Percentiles rank a stretch among this genome's conserved stretches.
Evolutionary conservation across 1,140 invertebrate genomes (phyloP).

Genomic region (Drosophila mauritiana): DNA sequence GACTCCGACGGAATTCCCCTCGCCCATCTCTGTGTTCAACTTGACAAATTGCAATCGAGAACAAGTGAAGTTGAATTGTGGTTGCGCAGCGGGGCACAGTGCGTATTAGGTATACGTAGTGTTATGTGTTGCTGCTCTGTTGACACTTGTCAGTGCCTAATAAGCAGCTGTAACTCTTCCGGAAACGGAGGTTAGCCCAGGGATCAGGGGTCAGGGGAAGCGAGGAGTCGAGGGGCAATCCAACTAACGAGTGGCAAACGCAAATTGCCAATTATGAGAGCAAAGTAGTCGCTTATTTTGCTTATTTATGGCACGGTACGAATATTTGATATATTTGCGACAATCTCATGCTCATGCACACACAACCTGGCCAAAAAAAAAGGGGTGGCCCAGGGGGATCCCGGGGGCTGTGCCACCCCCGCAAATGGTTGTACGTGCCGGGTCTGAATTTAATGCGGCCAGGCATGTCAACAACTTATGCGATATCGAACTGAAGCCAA

Average conservation of each 20-base stretch:
- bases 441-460: constrained; percentile 68
- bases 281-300: constrained; percentile 67
- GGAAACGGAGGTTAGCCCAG: constrained; percentile 9
- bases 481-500: constrained; percentile 19
- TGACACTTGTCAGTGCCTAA: constrained; percentile 56
- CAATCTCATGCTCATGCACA: constrained; percentile 32
- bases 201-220: too few relatives aligned
- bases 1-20: not conserved
- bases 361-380: constrained; percentile 20
- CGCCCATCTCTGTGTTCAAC: not conserved
- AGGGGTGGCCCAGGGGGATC: too few relatives aligned
- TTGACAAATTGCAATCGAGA: constrained; percentile 27
- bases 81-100: not conserved
- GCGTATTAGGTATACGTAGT: constrained; percentile 35
- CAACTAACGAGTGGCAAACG: constrained; percentile 65
- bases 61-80: constrained; percentile 30
- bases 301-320: constrained; percentile 73
- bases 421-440: constrained; percentile 65
- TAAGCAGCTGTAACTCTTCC: constrained; percentile 44
- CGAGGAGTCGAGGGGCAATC: not conserved
- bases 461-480: constrained; percentile 72
- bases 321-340: constrained; percentile 69
- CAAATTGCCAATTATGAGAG: constrained; percentile 74
- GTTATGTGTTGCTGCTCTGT: constrained; percentile 20
- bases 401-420: not conserved